These are phyloP conservation scores for Rhynchophorus ferrugineus DNA, from an alignment of 1,140 invertebrate genomes.

Conservation along the genomic window DNA sequence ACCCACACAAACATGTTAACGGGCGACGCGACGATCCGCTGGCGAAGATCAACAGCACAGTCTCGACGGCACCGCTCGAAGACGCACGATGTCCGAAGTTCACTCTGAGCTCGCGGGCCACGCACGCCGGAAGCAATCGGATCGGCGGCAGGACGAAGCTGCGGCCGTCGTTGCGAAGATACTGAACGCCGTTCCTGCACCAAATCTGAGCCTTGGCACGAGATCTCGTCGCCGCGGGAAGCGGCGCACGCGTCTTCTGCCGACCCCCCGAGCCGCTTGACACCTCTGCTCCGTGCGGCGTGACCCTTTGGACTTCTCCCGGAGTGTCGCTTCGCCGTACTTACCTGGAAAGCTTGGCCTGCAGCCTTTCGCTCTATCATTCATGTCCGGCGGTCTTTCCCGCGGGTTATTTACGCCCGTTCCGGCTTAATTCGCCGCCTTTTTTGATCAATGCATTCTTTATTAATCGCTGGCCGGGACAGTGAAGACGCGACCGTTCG, in stretches of 20 bases:
- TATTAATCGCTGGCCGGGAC: too few species aligned
- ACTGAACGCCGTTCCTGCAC: constrained; percentile 23
- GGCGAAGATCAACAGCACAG: too few species aligned
- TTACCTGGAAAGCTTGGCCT: constrained; percentile 4
- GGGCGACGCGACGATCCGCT: too few species aligned
- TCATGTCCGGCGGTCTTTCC: too few species aligned
- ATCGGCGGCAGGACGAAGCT: neutral
- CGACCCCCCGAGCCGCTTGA: constrained; percentile 15
- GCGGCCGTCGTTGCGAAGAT: constrained; percentile 15
- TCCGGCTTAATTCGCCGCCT: too few species aligned
- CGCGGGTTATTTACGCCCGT: too few species aligned
- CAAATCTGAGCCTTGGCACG: constrained; percentile 21
- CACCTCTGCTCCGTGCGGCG: constrained; percentile 22
- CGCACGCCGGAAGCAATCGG: neutral
- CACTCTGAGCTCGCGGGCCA: constrained; percentile 3
- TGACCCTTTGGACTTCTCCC: constrained; percentile 22
- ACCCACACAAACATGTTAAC: too few species aligned
- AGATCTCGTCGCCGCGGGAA: constrained; percentile 8
- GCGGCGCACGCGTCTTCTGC: constrained; percentile 21
- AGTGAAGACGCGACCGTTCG: too few species aligned
- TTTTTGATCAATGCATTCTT: too few species aligned
- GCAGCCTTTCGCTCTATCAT: too few species aligned
- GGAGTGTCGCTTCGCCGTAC: constrained; percentile 6
- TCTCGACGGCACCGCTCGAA: too few species aligned
- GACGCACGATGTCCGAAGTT: too few species aligned